Base-by-base conservation (phyloP, 1,140 invertebrate genomes). In the Vanessa tameamea region DNA sequence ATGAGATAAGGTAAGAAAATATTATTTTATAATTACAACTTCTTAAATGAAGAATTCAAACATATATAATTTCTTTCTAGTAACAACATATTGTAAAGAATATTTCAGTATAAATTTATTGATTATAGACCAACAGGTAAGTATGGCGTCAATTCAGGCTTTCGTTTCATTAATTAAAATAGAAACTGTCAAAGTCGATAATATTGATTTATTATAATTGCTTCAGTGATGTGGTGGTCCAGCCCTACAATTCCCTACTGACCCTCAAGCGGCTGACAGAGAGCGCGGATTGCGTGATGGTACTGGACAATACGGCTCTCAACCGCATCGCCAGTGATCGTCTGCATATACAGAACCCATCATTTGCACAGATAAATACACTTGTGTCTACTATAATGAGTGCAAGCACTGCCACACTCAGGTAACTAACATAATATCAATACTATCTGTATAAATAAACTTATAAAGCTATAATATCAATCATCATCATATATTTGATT, bases 361-460 rank as follows among this genome's bases (percentile, higher is more conserved):
- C 97, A 7, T 99, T 99, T 85, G 96, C 97, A 31, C 98, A 99
- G 93, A 99, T 99, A 78, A 99, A 99, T 92, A 97, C 97, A 72
- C 94, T 99, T 75, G 98, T 99, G 12, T 99, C 98, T 11, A 99
- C 98, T 15, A 99, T 99, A 64, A 99, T 99, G 99, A 98, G 98
- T 64, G 98, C 98, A 13, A 98, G 97, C 73, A 99, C 99, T 7
- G 96, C 98, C 7, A 99, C 98, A 2, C 89, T 99, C 59, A 95
- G 96, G 95, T 96, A 92, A 78, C 72, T 64, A 37, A 13, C n/a
- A 13, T 8, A 14, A 50, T n/a, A 12, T 50, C 6, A 3, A 31
- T 31, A 4, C 26, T 31, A 3, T 31, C 26, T 31, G 26, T 31
- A 31, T 9, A 43, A 43, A 43, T 43, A 9, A 9, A 43, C 37